These are phyloP conservation scores for Oscheius sp. DNA, from an alignment of 2,888 invertebrate genomes.

Conservation along the genomic window DNA sequence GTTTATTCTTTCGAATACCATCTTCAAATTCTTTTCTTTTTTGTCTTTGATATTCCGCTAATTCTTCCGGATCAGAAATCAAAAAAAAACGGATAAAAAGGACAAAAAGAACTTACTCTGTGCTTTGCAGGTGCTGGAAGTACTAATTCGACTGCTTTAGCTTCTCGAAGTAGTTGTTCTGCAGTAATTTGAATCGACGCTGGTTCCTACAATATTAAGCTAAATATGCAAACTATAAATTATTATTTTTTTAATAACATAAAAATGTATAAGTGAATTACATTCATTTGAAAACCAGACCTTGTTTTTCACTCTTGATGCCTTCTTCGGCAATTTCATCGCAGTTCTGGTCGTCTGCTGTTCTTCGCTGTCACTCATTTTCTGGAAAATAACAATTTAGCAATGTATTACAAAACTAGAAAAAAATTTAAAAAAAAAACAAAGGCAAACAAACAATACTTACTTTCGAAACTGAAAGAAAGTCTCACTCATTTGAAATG, in stretches of 20 bases:
- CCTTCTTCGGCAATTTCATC: slow-evolving; percentile 68
- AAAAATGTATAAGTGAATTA: no score
- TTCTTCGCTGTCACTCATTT: slow-evolving; percentile 58
- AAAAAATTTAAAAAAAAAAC: no score
- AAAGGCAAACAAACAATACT: no score
- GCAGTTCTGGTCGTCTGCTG: slow-evolving; percentile 48
- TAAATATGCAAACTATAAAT: neutral
- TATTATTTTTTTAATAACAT: neutral
- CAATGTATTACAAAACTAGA: no score
- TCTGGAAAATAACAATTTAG: neutral
- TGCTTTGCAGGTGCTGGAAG: slow-evolving; percentile 78
- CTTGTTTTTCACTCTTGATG: slow-evolving; percentile 69
- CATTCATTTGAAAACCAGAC: no score
- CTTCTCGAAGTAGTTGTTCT: slow-evolving; percentile 95
- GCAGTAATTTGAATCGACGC: slow-evolving; percentile 99
- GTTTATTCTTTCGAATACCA: slow-evolving; percentile 87
- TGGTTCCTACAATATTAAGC: slow-evolving; percentile 77
- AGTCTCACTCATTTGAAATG: no score
- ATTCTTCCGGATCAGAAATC: slow-evolving; percentile 68
- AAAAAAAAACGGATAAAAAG: neutral
- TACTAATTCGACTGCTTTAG: slow-evolving; percentile 91
- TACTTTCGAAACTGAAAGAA: no score
- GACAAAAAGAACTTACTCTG: slow-evolving; percentile 74
- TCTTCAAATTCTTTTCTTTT: slow-evolving; percentile 96
- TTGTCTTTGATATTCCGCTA: slow-evolving; percentile 92